phyloP scores from a whole-genome alignment of 1,140 invertebrate genomes.

The Thaumetopoea pityocampa region DNA sequence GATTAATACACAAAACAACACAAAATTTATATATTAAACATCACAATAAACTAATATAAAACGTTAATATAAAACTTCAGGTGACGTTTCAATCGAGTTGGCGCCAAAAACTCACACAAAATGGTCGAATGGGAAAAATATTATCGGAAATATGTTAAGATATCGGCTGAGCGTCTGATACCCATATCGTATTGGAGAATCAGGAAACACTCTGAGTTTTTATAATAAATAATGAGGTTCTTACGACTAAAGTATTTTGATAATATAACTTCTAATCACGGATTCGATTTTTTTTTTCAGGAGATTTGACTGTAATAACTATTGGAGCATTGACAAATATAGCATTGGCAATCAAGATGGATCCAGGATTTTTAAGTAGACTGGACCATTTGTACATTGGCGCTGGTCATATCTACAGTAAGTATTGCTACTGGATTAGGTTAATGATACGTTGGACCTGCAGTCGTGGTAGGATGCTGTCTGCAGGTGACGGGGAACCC shows the following conservation, averaged over 20 bases:
- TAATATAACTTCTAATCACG: neutral
- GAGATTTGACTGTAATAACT: slow-evolving; percentile 40
- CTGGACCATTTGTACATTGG: slow-evolving; percentile 51
- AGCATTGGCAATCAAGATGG: slow-evolving; percentile 46
- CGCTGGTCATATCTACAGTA: slow-evolving; percentile 55
- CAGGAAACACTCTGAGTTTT: neutral
- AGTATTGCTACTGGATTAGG: no score
- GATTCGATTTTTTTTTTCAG: slow-evolving; percentile 26
- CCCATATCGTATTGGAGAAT: neutral
- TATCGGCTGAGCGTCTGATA: neutral
- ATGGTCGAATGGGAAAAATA: no score
- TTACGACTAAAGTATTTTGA: neutral
- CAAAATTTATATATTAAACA: no score
- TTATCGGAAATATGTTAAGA: neutral
- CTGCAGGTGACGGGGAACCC: no score
- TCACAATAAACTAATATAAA: no score
- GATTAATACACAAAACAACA: no score
- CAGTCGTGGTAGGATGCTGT: no score
- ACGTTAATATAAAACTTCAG: no score
- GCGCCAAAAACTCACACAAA: no score
- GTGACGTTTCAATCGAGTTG: no score
- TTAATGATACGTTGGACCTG: no score
- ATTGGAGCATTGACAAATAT: slow-evolving; percentile 54
- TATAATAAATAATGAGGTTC: neutral
- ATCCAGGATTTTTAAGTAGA: slow-evolving; percentile 43